Evolutionary conservation across 92 coral and sea anemone species (phyloP).

Genomic region (Porites divaricata): DNA sequence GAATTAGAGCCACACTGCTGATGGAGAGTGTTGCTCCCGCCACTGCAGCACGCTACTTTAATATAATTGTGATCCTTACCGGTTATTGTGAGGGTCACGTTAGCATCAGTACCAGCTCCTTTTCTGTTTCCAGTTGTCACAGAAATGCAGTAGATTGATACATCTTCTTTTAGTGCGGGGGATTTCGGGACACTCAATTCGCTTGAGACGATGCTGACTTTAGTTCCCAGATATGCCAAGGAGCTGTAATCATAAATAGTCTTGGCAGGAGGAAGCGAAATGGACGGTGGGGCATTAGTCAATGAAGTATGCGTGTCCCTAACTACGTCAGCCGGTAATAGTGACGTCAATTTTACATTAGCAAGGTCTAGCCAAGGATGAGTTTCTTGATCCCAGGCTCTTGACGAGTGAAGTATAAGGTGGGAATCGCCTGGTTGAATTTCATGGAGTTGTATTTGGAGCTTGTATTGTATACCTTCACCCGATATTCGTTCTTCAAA

Average conservation of each 20-base stretch:
- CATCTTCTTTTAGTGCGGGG: constrained; percentile 18
- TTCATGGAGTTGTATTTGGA: constrained; percentile 73
- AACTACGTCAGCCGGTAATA: constrained; percentile 49
- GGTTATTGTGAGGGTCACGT: constrained; percentile 67
- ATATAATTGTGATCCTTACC: constrained; percentile 12
- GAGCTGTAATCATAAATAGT: constrained; percentile 66
- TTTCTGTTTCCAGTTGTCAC: constrained; percentile 70
- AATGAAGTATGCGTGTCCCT: constrained; percentile 41
- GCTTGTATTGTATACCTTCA: constrained; percentile 62
- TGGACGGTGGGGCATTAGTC: constrained; percentile 48
- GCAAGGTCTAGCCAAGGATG: constrained; percentile 78
- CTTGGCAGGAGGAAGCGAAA: constrained; percentile 61
- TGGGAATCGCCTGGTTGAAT: constrained; percentile 61
- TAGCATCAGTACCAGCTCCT: constrained; percentile 80
- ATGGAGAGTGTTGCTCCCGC: not conserved
- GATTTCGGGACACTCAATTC: not conserved
- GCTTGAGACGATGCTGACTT: constrained; percentile 36
- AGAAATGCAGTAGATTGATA: constrained; percentile 52
- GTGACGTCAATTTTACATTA: constrained; percentile 59
- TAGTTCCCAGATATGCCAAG: constrained; percentile 47
- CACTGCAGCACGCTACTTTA: not conserved
- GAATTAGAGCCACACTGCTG: too few relatives aligned
- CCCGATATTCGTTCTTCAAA: constrained; percentile 57
- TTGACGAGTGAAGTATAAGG: constrained; percentile 59
- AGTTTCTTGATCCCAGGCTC: constrained; percentile 66